Evolutionary conservation across 1,140 invertebrate species (phyloP), one percentile per base, ranked within the genome.

Genomic region (Drosophila melanica): DNA sequence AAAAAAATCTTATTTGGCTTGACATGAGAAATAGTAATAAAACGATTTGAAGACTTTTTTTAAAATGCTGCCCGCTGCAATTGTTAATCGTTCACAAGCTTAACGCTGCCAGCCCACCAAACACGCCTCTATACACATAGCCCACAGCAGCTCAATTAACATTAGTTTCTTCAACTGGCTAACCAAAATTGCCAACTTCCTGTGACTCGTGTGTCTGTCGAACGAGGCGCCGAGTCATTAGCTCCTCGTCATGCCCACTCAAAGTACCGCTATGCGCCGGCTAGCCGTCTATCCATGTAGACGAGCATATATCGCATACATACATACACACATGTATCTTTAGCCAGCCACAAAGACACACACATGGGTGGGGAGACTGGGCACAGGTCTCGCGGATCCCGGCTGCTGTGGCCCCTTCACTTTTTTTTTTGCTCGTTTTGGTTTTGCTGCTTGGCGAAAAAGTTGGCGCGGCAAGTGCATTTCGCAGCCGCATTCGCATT

Each of bases 401-500:
- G 62, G 45, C 77, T 75, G 80, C 79, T 82, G 68, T 39, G 81
- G 71, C 82, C 82, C 82, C 82, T 87, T 87, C 82, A 89, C 82
- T 86, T 87, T 85, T 84, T 84, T n/a, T 68, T 68, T 82, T 77
- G 27, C 7, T 47, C 68, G 39, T 63, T 59, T 73, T 53, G 35
- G 16, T 66, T 77, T 68, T 68, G 42, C 39, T 63, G 66, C 35
- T 75, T 16, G 44, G 58, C 67, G 75, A 78, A 87, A 85, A 87
- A 87, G 82, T 87, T 87, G 82, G 84, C 79, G 75, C 72, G 64
- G 84, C 82, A 87, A 87, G 82, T 87, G 82, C 82, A 87, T 76
- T 77, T 77, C 77, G 66, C 77, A 75, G 72, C 27, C 27, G 27
- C 27, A 27, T 69, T 81, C 79, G 80, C 81, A 87, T 87, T 87